Conservation (phyloP, 2,113 vertebrate genomes). For the Lophura nycthemera region DNA sequence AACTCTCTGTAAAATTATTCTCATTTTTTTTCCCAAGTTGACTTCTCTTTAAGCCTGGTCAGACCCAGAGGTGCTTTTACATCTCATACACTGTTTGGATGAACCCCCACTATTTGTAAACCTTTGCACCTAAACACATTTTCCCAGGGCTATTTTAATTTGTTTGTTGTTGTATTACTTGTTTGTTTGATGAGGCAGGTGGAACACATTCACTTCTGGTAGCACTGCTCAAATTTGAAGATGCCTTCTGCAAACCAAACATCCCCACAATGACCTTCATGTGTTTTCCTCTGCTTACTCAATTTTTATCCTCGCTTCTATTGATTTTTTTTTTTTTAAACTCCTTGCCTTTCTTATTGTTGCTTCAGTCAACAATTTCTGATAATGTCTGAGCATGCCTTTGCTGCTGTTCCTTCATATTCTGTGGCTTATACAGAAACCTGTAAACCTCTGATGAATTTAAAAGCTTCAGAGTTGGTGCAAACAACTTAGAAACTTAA, state of each 20-base stretch:
- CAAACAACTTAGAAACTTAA: not conserved
- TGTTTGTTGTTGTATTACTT: accelerated
- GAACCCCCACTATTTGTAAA: not conserved
- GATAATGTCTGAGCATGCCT: not conserved
- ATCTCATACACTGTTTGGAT: not conserved
- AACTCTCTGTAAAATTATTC: not conserved
- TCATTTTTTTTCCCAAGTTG: accelerated
- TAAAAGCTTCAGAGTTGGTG: not conserved
- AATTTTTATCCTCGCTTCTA: not conserved
- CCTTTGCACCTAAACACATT: not conserved
- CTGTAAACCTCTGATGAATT: not conserved
- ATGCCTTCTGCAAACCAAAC: not conserved
- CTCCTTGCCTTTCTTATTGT: not conserved
- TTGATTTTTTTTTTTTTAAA: not conserved
- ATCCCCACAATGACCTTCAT: not conserved
- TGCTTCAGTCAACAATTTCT: not conserved
- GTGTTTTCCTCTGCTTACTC: not conserved
- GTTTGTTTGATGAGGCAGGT: not conserved
- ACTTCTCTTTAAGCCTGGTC: not conserved
- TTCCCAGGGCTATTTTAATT: accelerated
- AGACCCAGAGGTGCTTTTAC: not conserved
- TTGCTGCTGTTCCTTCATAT: not conserved
- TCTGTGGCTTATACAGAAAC: not conserved
- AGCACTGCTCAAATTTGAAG: not conserved
- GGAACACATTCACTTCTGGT: not conserved